These are phyloP conservation scores for Chanos chanos DNA, from an alignment of 2,797 vertebrate species.

Conservation along the genomic window DNA sequence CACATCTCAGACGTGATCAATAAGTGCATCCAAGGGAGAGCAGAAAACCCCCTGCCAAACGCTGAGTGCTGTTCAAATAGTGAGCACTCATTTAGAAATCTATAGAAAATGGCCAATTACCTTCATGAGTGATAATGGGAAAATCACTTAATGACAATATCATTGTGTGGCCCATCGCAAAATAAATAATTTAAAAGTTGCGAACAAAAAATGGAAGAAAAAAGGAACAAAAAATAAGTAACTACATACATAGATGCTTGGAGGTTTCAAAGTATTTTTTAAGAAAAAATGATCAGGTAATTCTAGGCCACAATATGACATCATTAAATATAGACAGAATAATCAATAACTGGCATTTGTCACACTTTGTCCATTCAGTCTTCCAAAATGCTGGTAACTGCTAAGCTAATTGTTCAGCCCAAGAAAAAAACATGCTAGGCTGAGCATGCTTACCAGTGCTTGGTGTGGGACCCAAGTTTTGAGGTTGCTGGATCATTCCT, in stretches of 20 bases:
- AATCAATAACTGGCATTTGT: neutral
- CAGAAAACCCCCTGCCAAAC: neutral
- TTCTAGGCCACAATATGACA: constrained; percentile 7
- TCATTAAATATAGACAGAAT: constrained; percentile 1
- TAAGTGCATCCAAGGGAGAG: neutral
- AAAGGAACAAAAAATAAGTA: too few species aligned
- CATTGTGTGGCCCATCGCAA: neutral
- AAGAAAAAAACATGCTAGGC: too few species aligned
- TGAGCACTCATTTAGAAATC: neutral
- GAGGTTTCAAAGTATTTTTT: too few species aligned
- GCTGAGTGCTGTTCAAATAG: neutral
- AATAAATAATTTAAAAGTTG: neutral
- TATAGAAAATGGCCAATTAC: neutral
- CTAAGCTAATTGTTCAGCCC: too few species aligned
- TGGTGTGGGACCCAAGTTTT: too few species aligned
- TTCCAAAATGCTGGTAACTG: too few species aligned
- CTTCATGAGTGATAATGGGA: neutral
- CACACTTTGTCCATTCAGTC: neutral
- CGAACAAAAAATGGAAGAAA: neutral
- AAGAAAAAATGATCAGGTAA: neutral
- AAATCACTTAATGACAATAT: neutral
- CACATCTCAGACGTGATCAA: constrained; percentile 17
- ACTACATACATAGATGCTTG: too few species aligned
- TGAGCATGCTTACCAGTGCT: constrained; percentile 42
- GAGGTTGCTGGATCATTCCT: constrained; percentile 64